Evolutionary conservation across 2,888 invertebrate genomes (phyloP), one percentile per base, ranked within the genome.

Genomic region (Drosophila rellima): DNA sequence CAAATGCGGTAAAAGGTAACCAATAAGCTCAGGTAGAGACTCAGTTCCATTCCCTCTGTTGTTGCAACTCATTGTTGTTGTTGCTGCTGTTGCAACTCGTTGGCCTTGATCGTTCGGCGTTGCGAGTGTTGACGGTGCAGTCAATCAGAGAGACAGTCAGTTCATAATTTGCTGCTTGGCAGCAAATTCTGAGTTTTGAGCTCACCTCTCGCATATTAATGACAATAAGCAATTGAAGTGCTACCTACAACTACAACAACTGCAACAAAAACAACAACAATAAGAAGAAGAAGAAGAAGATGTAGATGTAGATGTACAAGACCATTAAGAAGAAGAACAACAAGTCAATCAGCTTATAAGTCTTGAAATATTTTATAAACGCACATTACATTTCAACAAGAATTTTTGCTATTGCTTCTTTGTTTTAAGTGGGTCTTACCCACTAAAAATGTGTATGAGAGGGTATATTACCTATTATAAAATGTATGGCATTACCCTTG

Each of bases 191-290:
- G 26, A 17, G 42, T 45, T 51, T 35, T 31, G 56, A 35, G 44
- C 31, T 40, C 52, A 39, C 52, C 44, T 20, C 23, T 48, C 45
- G 75, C 75, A 75, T 75, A 75, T 70, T 75, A 66, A 75, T 75
- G 70, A 26, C 60, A 57, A 35, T 60, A 51, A 55, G 51, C 48
- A 7, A 35, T 40, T 29, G 5, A 7, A 35, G 7, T 23, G 44
- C 15, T 17, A 20, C n/a, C 20, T 15, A 5, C 6, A 31, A 44
- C 18, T n/a, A n/a, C n/a, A n/a, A n/a, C n/a, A n/a, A n/a, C n/a
- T n/a, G n/a, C n/a, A n/a, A 23, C 23, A 13, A n/a, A 31, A 33
- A 33, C 26, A 45, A 26, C 15, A 15, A 13, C 23, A 13, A 2
- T 2, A 26, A 31, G 2, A 31, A 31, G 18, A 33, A 48, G 7